Percentiles rank a stretch among this genome's conserved stretches.
These are phyloP conservation scores for Cerceris rybyensis DNA, from an alignment of 2,888 invertebrate species.

Conservation along the genomic window DNA sequence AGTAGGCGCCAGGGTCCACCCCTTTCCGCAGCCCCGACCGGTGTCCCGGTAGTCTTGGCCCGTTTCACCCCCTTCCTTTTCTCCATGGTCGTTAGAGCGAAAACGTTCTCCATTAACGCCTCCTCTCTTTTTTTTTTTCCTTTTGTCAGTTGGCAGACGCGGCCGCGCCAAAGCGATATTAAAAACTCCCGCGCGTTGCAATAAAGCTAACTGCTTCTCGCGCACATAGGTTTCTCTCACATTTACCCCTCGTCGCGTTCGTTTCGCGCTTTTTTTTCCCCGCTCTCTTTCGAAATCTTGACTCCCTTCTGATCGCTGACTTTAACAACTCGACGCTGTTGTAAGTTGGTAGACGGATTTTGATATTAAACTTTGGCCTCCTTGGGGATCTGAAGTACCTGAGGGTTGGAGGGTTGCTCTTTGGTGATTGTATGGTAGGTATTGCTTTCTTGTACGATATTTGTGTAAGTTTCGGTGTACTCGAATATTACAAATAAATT, in stretches of 20 bases:
- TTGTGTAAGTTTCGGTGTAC: no score
- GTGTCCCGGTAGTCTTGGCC: slow-evolving; percentile 62
- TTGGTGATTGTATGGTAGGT: no score
- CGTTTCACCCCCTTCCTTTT: slow-evolving; percentile 63
- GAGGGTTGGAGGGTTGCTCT: no score
- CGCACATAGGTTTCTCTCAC: slow-evolving; percentile 52
- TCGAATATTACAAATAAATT: no score
- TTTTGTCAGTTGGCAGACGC: slow-evolving; percentile 79
- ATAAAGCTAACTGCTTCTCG: slow-evolving; percentile 78
- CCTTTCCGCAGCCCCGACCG: slow-evolving; percentile 59
- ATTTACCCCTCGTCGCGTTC: slow-evolving; percentile 30
- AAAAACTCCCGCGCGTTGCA: slow-evolving; percentile 77
- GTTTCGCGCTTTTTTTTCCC: slow-evolving; percentile 14
- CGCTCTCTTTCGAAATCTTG: neutral
- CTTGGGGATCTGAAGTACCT: no score
- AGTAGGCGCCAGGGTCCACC: slow-evolving; percentile 66
- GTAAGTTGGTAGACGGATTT: no score
- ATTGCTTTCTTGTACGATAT: no score
- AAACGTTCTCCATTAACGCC: slow-evolving; percentile 80
- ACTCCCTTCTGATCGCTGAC: neutral
- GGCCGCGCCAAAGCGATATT: slow-evolving; percentile 78
- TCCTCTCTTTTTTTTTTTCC: slow-evolving; percentile 71
- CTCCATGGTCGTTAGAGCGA: slow-evolving; percentile 78
- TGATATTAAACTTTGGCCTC: no score
- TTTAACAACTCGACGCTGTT: no score